phyloP scores from a whole-genome alignment of 2,888 invertebrate genomes.

The Diarsia dahlii region DNA sequence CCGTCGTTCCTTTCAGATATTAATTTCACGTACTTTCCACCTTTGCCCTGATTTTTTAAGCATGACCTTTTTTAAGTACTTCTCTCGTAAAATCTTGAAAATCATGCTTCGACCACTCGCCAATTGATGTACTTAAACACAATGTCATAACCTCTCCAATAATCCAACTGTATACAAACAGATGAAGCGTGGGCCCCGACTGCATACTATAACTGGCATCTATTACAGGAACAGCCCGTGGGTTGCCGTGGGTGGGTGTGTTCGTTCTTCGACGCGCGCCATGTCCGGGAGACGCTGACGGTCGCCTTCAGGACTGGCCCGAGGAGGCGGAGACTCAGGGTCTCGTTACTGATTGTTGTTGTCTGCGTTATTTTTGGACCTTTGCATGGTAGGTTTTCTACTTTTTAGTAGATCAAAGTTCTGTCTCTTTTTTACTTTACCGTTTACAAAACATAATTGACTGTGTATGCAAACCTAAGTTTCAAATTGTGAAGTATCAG shows the following conservation, averaged over 20 bases:
- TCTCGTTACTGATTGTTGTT: constrained; percentile 88
- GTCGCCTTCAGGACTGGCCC: constrained; percentile 89
- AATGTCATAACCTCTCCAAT: background rate
- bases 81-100: no score
- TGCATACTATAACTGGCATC: constrained; percentile 6
- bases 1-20: no score
- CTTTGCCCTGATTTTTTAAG: no score
- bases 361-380: constrained; percentile 91
- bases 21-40: no score
- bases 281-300: constrained; percentile 88
- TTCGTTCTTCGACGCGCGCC: constrained; percentile 88
- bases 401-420: background rate
- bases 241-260: constrained; percentile 87
- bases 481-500: no score
- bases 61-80: no score
- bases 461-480: no score
- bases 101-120: no score
- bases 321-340: constrained; percentile 84
- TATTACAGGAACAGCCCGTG: constrained; percentile 83
- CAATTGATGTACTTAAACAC: no score
- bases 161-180: constrained; percentile 31
- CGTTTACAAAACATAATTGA: no score
- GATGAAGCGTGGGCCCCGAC: constrained; percentile 28
- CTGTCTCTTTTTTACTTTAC: background rate
- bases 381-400: constrained; percentile 84